Percentiles rank a stretch among this genome's conserved stretches.
These are phyloP conservation scores for Ditylenchus dipsaci DNA, from an alignment of 1,140 invertebrate genomes.

Conservation along the genomic window DNA sequence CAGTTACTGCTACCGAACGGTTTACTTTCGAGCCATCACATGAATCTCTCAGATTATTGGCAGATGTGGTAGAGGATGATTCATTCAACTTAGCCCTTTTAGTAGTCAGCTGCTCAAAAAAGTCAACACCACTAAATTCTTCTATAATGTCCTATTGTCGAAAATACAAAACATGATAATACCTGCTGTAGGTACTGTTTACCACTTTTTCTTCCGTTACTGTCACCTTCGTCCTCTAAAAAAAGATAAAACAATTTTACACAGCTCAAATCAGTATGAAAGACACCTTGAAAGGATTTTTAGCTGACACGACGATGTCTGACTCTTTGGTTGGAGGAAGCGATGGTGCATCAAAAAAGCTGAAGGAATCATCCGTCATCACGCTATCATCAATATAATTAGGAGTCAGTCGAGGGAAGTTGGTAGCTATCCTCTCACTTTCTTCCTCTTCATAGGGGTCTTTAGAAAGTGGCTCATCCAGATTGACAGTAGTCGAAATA, in stretches of 20 bases:
- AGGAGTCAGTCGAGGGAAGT: neutral
- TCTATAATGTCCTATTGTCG: too few relatives aligned
- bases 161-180: too few relatives aligned
- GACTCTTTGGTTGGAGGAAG: neutral
- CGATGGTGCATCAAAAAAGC: neutral
- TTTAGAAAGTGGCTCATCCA: neutral
- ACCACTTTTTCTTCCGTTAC: too few relatives aligned
- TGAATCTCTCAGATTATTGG: too few relatives aligned
- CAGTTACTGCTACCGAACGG: too few relatives aligned
- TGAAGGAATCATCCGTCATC: neutral
- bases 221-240: neutral
- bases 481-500: neutral
- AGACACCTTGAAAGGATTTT: neutral
- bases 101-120: too few relatives aligned
- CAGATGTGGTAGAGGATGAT: too few relatives aligned
- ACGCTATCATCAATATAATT: neutral
- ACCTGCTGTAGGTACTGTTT: too few relatives aligned
- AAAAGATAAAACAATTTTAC: neutral
- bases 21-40: too few relatives aligned
- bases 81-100: too few relatives aligned
- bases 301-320: neutral
- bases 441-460: neutral
- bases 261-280: neutral
- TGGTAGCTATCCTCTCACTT: neutral
- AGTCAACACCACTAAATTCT: too few relatives aligned